Base-by-base conservation (phyloP, 2,113 vertebrate species). In the Carettochelys insculpta region DNA sequence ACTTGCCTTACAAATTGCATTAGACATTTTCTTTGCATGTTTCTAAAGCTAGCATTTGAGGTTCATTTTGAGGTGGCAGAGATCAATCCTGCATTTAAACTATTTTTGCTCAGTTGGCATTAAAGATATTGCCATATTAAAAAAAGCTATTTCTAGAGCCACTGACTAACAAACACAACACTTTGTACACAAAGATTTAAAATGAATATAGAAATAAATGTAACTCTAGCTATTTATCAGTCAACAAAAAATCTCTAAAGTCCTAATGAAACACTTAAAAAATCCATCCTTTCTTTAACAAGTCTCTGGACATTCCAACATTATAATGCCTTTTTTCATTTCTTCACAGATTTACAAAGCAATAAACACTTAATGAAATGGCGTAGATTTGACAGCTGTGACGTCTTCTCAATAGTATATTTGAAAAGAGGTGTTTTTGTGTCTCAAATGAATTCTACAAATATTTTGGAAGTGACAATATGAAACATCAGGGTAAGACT, bases 41-140 rank as follows among this genome's bases (percentile, higher is more conserved):
- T 86, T 96, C 51, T 88, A 89, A 92, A 86, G 14, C 5, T 54
- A 45, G 47, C 88, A 96, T 77, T 79, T 80, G 7, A 95, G 5
- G 92, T 83, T 85, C 65, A 94, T 86, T 96, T 86, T 43, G 77
- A 43, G 31, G 93, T 13, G 71, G 11, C 20, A 38, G 95, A 86
- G 90, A 50, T 47, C 53, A 92, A 5, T 54, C 34, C n/a, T 80
- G 11, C 51, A 85, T 54, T 50, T 88, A 48, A 52, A 45, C 34
- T 83, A 56, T 22, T 5, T 9, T 88, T 90, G 27, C 41, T 88
- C 88, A 61, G 68, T 31, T 88, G 47, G 65, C 34, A 78, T 31
- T 77, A 90, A 96, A 94, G 53, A 51, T 86, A 92, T 80, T 14
- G 86, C 41, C 48, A 86, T 13, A 56, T 54, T n/a, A 56, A 38